phyloP scores from a whole-genome alignment of 1,140 invertebrate genomes.

The Ceratosolen fusciceps region DNA sequence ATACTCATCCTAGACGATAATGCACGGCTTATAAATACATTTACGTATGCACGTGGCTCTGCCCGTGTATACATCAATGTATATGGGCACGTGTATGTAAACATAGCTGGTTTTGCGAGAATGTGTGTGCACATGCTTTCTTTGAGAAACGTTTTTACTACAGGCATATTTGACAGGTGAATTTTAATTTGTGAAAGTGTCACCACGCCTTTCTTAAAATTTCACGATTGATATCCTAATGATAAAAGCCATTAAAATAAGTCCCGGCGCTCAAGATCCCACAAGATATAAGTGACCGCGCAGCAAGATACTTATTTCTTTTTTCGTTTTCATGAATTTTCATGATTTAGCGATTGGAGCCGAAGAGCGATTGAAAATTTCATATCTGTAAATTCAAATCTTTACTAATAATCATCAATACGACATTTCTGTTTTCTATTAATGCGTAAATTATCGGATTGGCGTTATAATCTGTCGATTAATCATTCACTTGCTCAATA shows the following conservation, averaged over 20 bases:
- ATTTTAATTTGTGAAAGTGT: conserved; percentile 46
- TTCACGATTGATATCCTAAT: background rate
- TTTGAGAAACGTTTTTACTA: background rate
- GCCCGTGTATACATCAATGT: too few relatives aligned
- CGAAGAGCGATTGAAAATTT: too few relatives aligned
- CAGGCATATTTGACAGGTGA: conserved; percentile 2
- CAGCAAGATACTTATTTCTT: background rate
- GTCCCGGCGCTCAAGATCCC: background rate
- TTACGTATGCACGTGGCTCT: too few relatives aligned
- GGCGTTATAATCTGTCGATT: too few relatives aligned
- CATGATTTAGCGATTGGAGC: background rate
- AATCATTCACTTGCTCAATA: too few relatives aligned
- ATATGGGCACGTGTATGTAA: background rate
- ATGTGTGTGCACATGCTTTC: conserved; percentile 3
- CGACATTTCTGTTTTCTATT: too few relatives aligned
- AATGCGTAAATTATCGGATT: too few relatives aligned
- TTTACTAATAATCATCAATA: too few relatives aligned
- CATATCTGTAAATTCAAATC: too few relatives aligned
- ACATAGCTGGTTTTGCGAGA: background rate
- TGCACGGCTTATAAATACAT: too few relatives aligned
- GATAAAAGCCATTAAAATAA: background rate
- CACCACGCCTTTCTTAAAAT: conserved; percentile 1
- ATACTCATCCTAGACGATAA: background rate
- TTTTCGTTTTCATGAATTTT: background rate
- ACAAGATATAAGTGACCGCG: background rate